A percentile compares a stretch with the other conserved stretches of the same genome.
Conservation (phyloP, 2,113 vertebrate genomes). For the Neoarius graeffei region DNA sequence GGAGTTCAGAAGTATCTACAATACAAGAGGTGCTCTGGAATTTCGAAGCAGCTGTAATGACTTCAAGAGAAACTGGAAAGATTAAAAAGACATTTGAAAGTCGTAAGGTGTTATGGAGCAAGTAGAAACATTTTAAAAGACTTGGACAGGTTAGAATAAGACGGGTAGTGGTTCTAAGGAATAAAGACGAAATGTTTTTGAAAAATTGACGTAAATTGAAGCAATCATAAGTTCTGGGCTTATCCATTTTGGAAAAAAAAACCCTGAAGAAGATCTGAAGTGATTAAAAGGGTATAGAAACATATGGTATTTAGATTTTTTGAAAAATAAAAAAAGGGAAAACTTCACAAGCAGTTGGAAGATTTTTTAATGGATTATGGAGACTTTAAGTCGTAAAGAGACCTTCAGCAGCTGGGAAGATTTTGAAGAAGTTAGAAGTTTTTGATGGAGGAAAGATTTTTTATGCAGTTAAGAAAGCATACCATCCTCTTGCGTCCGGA, state of each 20-base stretch:
- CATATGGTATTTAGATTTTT: neutral
- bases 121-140: neutral
- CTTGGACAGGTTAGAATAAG: neutral
- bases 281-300: neutral
- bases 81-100: slow-evolving; percentile 1
- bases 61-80: neutral
- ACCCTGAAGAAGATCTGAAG: neutral
- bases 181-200: neutral
- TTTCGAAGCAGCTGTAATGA: neutral
- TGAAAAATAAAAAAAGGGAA: neutral
- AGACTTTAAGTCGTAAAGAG: neutral
- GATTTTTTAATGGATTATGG: neutral
- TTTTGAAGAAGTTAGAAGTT: neutral
- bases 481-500: slow-evolving; percentile 97
- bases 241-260: neutral
- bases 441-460: neutral
- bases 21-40: neutral
- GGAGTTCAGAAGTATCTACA: neutral
- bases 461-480: slow-evolving; percentile 65
- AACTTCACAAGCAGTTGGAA: neutral
- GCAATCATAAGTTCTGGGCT: neutral
- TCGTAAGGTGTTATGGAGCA: neutral
- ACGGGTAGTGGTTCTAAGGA: neutral
- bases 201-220: neutral
- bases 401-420: slow-evolving; percentile 12